Percentiles rank a stretch among this genome's conserved stretches.
Evolutionary conservation across 1,140 invertebrate genomes (phyloP).

Genomic region (Argopecten irradians): DNA sequence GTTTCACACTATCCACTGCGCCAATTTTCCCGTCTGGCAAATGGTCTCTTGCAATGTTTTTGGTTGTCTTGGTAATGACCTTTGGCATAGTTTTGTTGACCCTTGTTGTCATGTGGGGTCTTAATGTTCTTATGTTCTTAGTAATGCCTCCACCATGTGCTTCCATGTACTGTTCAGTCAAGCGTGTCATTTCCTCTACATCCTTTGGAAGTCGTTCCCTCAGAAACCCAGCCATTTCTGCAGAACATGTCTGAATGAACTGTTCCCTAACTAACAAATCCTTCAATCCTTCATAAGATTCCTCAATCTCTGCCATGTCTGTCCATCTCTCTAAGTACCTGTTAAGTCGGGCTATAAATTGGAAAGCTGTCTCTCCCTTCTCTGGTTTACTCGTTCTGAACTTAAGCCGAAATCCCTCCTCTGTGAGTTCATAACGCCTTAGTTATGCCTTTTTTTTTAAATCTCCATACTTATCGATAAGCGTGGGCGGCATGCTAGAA

Average conservation of each 20-base stretch:
- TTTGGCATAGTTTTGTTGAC: no score
- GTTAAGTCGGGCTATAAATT: slow-evolving; percentile 27
- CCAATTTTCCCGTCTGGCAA: no score
- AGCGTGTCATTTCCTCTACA: slow-evolving; percentile 23
- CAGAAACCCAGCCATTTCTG: not conserved
- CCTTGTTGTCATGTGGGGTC: no score
- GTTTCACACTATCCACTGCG: no score
- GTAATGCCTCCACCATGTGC: no score
- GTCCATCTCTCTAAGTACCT: slow-evolving; percentile 30
- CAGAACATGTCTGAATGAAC: slow-evolving; percentile 12
- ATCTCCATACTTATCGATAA: no score
- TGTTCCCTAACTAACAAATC: slow-evolving; percentile 34
- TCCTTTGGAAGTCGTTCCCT: slow-evolving; percentile 24
- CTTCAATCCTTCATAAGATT: no score
- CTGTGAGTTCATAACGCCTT: slow-evolving; percentile 43
- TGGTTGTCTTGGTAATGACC: no score
- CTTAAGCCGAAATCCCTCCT: slow-evolving; percentile 27
- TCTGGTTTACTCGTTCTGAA: slow-evolving; percentile 35
- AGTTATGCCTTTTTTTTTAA: slow-evolving; percentile 50
- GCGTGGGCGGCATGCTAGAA: slow-evolving; percentile 29
- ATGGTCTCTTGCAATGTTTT: no score
- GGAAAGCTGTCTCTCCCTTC: slow-evolving; percentile 32
- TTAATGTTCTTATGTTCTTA: no score
- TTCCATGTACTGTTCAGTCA: slow-evolving; percentile 32
- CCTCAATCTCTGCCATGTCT: no score